Conservation (phyloP, 2,797 vertebrate species). For the Psittacula echo region DNA sequence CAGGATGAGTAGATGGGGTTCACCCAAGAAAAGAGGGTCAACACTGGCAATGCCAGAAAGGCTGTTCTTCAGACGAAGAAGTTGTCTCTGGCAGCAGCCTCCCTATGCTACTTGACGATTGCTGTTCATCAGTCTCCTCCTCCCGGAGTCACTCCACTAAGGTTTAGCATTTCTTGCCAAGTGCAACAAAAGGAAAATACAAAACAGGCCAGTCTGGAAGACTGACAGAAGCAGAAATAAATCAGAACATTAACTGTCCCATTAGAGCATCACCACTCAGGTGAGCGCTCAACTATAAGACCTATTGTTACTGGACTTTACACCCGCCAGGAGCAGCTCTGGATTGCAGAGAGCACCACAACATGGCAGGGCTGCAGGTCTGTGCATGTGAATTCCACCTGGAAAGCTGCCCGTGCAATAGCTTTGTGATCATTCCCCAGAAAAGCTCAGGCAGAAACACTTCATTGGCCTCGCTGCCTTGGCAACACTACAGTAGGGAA, state of each 20-base stretch:
- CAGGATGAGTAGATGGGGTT: not conserved
- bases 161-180: not conserved
- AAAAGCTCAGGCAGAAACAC: constrained; percentile 50
- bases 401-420: constrained; percentile 6
- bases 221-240: constrained; percentile 38
- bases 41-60: not conserved
- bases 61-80: not conserved
- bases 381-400: constrained; percentile 46
- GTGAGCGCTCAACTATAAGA: not conserved
- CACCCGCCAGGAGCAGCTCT: not conserved
- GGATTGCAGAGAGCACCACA: not conserved
- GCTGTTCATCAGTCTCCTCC: not conserved
- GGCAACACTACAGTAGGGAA: constrained; percentile 40
- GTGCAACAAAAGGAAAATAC: constrained; percentile 16
- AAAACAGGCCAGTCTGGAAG: not conserved
- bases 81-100: not conserved
- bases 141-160: not conserved
- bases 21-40: not conserved
- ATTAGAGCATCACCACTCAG: not conserved
- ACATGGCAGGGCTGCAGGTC: constrained; percentile 27
- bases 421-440: constrained; percentile 31
- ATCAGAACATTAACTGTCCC: not conserved
- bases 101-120: not conserved
- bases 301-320: not conserved
- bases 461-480: constrained; percentile 54